Percentiles rank a stretch among this genome's conserved stretches.
Evolutionary conservation across 2,113 vertebrate genomes (phyloP).

Genomic region (Indicator indicator): DNA sequence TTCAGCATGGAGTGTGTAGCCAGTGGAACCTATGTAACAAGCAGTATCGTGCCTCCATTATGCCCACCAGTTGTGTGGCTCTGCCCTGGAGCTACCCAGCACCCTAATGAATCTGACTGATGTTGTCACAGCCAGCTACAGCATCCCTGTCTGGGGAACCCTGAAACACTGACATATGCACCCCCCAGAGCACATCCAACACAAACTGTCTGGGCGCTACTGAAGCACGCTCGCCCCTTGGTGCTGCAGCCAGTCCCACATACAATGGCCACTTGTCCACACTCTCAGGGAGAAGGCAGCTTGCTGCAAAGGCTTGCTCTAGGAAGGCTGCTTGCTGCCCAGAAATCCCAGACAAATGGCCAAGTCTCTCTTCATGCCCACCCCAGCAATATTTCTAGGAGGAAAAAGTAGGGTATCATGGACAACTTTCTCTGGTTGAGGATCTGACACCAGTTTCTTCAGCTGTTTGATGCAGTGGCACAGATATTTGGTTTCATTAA

Average conservation of each 20-base stretch:
- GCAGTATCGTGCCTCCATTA: not conserved
- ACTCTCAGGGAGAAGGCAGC: not conserved
- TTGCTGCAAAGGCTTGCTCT: not conserved
- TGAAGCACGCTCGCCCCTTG: not conserved
- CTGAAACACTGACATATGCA: not conserved
- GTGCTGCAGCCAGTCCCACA: not conserved
- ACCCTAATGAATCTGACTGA: not conserved
- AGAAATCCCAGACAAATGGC: not conserved
- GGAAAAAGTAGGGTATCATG: not conserved
- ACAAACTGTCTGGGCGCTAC: not conserved
- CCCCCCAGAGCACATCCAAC: not conserved
- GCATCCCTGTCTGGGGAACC: not conserved
- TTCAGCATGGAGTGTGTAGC: not conserved
- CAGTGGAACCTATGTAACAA: not conserved
- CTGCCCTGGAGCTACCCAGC: not conserved
- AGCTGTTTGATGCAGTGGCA: conserved; percentile 30
- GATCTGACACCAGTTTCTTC: not conserved
- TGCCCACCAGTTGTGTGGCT: not conserved
- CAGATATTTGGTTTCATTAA: conserved; percentile 35
- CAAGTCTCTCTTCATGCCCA: fast-evolving
- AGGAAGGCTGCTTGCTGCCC: not conserved
- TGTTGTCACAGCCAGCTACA: not conserved
- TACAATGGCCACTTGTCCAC: not conserved
- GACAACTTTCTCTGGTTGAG: not conserved
- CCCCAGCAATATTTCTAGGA: not conserved